Evolutionary conservation across 2,797 vertebrate genomes (phyloP), one percentile per base, ranked within the genome.

Genomic region (Botia almorhae): DNA sequence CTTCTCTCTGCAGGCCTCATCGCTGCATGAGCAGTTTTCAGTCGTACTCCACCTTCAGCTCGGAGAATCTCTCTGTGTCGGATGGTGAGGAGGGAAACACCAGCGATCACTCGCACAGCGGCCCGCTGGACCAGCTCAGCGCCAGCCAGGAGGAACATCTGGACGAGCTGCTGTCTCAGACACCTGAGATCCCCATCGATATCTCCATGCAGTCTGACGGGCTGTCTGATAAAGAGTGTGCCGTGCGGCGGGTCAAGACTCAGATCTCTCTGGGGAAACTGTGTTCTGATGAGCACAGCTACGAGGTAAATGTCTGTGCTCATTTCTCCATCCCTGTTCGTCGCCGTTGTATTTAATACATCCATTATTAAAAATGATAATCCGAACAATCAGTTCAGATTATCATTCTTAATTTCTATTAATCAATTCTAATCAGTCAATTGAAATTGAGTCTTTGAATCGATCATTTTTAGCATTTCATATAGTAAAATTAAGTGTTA

Each of bases 41-140:
- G 94, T 99, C 98, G 0, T 98, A 98, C 86, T 99, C 98, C 4
- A 99, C 98, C 58, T 98, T 99, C 90, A 99, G 98, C 90, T 99
- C 98, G 0, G 98, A 99, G 92, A 99, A 99, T 88, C 94, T 99
- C 91, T 99, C 98, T 0, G 97, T 96, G 87, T 98, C 98, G 0
- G 98, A 99, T 0, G 98, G 97, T 16, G 98, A 99, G 89, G 98
- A 99, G 88, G 97, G 98, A n/a, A 99, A 99, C 91, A 99, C 98
- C 14, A 99, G 98, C 0, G 97, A 99, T 87, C 98, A 97, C 88
- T 99, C 97, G 0, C 96, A 97, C 93, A 95, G 94, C 21, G 94
- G 94, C 2, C 97, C 97, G 17, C 94, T 97, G 0, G 97, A 98
- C 71, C 94, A 95, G 83, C 85, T 95, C 81, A 94, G 93, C 10